Base-by-base conservation (phyloP, 2,888 invertebrate species). In the Pollenia angustigena region DNA sequence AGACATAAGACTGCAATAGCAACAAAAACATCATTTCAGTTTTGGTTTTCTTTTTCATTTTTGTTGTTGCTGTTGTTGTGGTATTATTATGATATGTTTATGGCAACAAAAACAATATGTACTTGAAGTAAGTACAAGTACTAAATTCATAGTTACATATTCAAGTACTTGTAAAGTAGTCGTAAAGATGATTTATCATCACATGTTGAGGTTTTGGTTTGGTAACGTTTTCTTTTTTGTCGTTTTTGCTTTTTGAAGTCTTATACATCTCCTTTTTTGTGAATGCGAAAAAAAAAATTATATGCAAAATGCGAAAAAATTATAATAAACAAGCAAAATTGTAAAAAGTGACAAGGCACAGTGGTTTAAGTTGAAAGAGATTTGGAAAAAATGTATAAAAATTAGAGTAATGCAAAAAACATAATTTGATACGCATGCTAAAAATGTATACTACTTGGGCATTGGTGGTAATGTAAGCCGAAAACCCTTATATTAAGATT, bases 131-230 rank as follows among this genome's bases (percentile, higher is more conserved):
- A 71, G 56, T 56, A 58, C 48, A 66, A 52, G 72, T 74, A 84
- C 71, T 72, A 64, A 78, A 83, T 72, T 83, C 72, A 68, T 54
- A 68, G 58, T 72, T 68, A 71, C 80, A 78, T 50, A 44, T 44
- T 81, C 80, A 81, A 81, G 81, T 84, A 81, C 76, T 84, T 83
- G 72, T 32, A 72, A 78, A 81, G 76, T 84, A 84, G 81, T 84
- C 66, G 48, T 81, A 76, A 84, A 84, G 81, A 87, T 76, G 83
- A 87, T 87, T 84, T 87, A 87, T 87, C 81, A 84, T 68, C 66
- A 71, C 54, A 71, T 75, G 62, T 71, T 62, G 44, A 12, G 23
- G 58, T 12, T 69, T 75, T 81, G 52, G 48, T 42, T 68, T 58
- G 40, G 7, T 48, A 68, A 64, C 12, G 9, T 56, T 64, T 50